Base-by-base conservation (phyloP, 2,888 invertebrate species). In the Dascillus cervinus region DNA sequence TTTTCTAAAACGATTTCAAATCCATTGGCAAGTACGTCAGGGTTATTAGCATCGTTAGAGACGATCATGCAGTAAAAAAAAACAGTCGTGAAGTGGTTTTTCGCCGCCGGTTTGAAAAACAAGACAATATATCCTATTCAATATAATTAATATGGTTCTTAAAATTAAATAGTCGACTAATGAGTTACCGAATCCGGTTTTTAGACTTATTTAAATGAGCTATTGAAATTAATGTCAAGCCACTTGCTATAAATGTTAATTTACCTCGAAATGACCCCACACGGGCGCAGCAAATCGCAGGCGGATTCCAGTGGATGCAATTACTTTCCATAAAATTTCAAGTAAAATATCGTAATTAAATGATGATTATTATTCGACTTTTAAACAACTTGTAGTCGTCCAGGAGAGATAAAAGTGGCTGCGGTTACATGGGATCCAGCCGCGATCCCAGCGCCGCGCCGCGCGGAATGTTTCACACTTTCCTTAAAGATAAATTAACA, bases 381-480 rank as follows among this genome's bases (percentile, higher is more conserved):
- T n/a, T n/a, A 52, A 53, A 47, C 52, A 47, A 53, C 48, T 54
- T 51, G 53, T 55, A 50, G 58, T 58, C 56, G 57, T 57, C 52
- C 50, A 49, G 44, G 47, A 46, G 50, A 56, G 53, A 59, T 56
- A 59, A 58, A 58, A 57, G 58, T 57, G 60, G 58, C 58, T 60
- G n/a, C n/a, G n/a, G 60, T 59, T 55, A 61, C 60, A 59, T 51
- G 57, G 55, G 43, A 45, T 53, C 62, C 58, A 43, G 58, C 58
- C 32, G 61, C 37, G 60, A 48, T 36, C 59, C 20, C 60, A 55
- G 58, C 54, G 55, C 52, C 52, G 47, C 36, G 52, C 52, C 52
- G 47, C 36, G 52, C 52, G 52, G 54, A 56, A 56, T 54, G 57
- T 56, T 60, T 62, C 61, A 61, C 61, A 60, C 61, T 61, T 53